These are phyloP conservation scores for Nomada goodeniana DNA, from an alignment of 2,888 invertebrate species.

Conservation along the genomic window DNA sequence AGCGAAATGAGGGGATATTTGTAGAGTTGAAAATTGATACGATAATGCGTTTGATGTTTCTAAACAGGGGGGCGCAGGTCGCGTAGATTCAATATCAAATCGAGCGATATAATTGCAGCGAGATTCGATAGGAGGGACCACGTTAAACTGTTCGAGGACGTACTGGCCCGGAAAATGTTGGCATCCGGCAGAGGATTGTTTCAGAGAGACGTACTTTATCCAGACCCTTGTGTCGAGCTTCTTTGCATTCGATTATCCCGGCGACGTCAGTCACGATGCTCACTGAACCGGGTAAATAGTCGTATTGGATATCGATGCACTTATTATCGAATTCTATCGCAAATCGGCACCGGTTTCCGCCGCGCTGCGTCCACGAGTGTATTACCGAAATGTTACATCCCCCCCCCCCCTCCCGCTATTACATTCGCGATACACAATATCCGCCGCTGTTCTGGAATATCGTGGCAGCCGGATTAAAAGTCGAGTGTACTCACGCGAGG, in stretches of 20 bases:
- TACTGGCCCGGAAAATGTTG: constrained; percentile 36
- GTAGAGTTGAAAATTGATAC: neutral
- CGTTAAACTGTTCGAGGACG: neutral
- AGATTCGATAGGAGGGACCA: neutral
- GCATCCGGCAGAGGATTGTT: constrained; percentile 43
- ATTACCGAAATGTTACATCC: constrained; percentile 42
- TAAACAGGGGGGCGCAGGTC: neutral
- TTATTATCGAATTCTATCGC: constrained; percentile 50
- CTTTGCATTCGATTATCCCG: constrained; percentile 61
- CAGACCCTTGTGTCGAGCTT: constrained; percentile 35
- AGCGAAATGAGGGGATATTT: neutral
- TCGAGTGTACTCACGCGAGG: neutral
- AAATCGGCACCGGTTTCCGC: constrained; percentile 20
- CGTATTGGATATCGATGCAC: constrained; percentile 50
- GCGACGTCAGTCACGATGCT: constrained; percentile 53
- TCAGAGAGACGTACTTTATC: constrained; percentile 43
- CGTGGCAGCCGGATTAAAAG: neutral
- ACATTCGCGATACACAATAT: constrained; percentile 25
- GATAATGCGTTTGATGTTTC: neutral
- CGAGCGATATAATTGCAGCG: constrained; percentile 4
- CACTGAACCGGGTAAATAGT: constrained; percentile 57
- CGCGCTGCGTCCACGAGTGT: constrained; percentile 13
- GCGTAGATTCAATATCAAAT: neutral
- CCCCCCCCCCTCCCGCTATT: constrained; percentile 8
- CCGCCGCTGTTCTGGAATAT: constrained; percentile 2